A percentile compares a stretch with the other conserved stretches of the same genome.
Evolutionary conservation across 2,888 invertebrate species (phyloP).

Genomic region (Scaptomyza tumidula): DNA sequence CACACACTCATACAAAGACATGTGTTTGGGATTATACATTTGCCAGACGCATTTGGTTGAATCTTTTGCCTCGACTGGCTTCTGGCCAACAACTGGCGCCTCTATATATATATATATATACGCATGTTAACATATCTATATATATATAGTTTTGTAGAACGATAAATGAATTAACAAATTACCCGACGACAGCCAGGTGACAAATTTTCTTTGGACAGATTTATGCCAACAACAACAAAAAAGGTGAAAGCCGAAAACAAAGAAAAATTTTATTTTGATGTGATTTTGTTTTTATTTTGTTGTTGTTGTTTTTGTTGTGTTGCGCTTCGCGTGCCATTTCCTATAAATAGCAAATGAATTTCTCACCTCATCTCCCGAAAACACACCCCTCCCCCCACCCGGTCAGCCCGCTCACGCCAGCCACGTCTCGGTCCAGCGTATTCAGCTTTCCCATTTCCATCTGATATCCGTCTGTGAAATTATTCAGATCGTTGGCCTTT

Average conservation of each 20-base stretch:
- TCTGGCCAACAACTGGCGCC: constrained; percentile 24
- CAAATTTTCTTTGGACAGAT: constrained; percentile 51
- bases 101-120: constrained; percentile 1
- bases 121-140: not conserved
- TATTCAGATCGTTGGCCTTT: constrained; percentile 42
- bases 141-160: constrained; percentile 13
- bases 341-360: constrained; percentile 49
- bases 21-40: constrained; percentile 4
- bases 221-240: constrained; percentile 32
- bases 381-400: too few relatives aligned
- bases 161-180: constrained; percentile 62
- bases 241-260: constrained; percentile 9
- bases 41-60: constrained; percentile 35
- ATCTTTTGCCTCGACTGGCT: constrained; percentile 20
- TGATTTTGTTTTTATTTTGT: not conserved
- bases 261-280: not conserved
- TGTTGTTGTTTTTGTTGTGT: constrained; percentile 1
- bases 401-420: not conserved
- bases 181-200: constrained; percentile 64
- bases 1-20: not conserved
- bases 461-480: constrained; percentile 13
- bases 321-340: constrained; percentile 52
- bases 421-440: not conserved
- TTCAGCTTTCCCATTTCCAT: constrained; percentile 19
- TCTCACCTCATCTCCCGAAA: not conserved